A percentile compares a stretch with the other conserved stretches of the same genome.
phyloP scores from a whole-genome alignment of 2,888 invertebrate genomes.

The Callyntrura guangdongensis region DNA sequence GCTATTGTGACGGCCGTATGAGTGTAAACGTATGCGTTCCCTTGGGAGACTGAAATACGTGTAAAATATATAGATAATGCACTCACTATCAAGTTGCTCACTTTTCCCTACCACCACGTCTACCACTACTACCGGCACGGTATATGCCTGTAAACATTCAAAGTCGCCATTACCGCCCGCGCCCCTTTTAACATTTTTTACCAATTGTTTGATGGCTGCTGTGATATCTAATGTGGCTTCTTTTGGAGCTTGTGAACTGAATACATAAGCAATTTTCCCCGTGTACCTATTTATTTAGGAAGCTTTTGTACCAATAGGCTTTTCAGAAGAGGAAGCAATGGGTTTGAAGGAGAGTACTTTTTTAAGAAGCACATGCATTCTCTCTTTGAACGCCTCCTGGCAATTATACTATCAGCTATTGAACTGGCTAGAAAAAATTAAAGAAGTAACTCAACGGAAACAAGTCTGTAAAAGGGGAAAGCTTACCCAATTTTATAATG shows the following conservation, averaged over 20 bases:
- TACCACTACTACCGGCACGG: neutral
- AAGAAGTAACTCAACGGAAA: neutral
- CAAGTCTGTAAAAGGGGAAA: too few species aligned
- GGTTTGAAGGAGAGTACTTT: constrained; percentile 26
- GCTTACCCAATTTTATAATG: too few species aligned
- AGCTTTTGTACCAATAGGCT: neutral
- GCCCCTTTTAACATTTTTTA: neutral
- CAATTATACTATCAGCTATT: constrained; percentile 42
- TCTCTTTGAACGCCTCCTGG: constrained; percentile 16
- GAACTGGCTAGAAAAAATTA: neutral
- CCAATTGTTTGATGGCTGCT: constrained; percentile 7
- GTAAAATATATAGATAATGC: constrained; percentile 9
- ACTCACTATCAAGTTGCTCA: neutral
- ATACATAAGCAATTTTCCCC: constrained; percentile 51
- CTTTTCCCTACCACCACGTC: neutral
- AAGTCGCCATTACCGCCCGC: neutral
- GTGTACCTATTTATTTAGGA: neutral
- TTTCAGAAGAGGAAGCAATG: neutral
- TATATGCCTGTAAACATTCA: constrained; percentile 10
- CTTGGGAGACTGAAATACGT: neutral
- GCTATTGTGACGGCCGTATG: constrained; percentile 20
- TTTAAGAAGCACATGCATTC: neutral
- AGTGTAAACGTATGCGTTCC: constrained; percentile 1
- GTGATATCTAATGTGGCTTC: constrained; percentile 49
- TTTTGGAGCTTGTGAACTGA: constrained; percentile 32